Conservation (phyloP, 2,888 invertebrate genomes). For the Eugnorisma glareosa region DNA sequence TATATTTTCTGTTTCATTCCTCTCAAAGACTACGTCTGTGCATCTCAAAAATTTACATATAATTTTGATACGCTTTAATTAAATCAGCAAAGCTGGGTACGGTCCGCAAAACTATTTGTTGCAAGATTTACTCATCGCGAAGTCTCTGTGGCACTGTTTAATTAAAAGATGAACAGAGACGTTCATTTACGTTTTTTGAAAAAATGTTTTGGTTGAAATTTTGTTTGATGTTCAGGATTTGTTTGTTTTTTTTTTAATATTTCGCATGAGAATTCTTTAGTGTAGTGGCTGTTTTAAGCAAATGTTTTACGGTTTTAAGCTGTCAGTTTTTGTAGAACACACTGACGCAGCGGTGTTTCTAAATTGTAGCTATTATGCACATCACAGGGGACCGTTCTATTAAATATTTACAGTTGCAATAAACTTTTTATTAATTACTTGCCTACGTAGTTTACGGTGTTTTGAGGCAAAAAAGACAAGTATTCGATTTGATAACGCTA, state of each 20-base stretch:
- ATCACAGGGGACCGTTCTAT: background rate
- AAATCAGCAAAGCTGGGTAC: constrained; percentile 25
- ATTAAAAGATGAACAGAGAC: constrained; percentile 39
- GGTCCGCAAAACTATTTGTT: constrained; percentile 34
- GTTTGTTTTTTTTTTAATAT: constrained; percentile 2
- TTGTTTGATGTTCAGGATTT: constrained; percentile 23
- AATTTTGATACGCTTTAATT: constrained; percentile 48
- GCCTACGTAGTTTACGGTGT: background rate
- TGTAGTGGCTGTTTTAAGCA: background rate
- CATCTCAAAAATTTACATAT: constrained; percentile 22
- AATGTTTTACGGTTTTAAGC: background rate
- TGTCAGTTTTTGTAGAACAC: background rate
- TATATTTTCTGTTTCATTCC: constrained; percentile 15
- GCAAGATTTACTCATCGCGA: constrained; percentile 29
- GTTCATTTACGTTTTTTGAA: constrained; percentile 23
- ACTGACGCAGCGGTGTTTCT: background rate
- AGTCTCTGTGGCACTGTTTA: constrained; percentile 31
- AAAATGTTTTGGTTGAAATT: background rate
- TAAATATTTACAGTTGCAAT: background rate
- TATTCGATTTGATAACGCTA: background rate
- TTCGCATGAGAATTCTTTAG: background rate
- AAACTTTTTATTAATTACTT: background rate
- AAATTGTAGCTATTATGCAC: background rate
- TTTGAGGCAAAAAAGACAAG: background rate
- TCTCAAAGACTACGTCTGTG: background rate